Percentiles rank a stretch among this genome's conserved stretches.
Evolutionary conservation across 2,797 vertebrate species (phyloP).

Genomic region (Anguilla marmorata): DNA sequence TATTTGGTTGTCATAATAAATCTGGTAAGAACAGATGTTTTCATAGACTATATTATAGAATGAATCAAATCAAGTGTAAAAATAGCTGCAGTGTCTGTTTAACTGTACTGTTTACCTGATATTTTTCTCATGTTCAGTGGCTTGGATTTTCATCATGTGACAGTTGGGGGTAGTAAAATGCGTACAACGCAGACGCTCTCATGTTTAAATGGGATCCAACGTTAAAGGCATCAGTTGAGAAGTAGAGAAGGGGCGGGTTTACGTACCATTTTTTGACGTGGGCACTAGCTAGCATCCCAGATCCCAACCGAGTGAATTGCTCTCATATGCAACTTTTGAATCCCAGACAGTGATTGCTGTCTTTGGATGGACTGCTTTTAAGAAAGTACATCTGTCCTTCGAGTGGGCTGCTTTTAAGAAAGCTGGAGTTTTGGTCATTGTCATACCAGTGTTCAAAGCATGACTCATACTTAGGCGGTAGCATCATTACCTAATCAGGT

Average conservation of each 20-base stretch:
- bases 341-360: background rate
- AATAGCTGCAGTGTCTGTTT: background rate
- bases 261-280: background rate
- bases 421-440: background rate
- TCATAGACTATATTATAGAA: too few relatives aligned
- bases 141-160: background rate
- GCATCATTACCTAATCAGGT: background rate
- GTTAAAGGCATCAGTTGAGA: background rate
- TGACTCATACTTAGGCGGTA: background rate
- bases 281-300: too few relatives aligned
- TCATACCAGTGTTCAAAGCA: background rate
- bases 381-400: background rate
- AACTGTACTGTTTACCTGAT: background rate
- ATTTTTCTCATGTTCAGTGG: background rate
- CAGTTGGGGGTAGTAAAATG: background rate
- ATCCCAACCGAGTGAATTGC: too few relatives aligned
- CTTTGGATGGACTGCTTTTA: background rate
- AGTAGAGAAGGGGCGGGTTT: background rate
- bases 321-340: background rate
- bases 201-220: background rate
- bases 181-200: background rate
- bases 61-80: too few relatives aligned
- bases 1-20: too few relatives aligned
- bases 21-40: too few relatives aligned
- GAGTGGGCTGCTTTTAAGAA: background rate